Conservation (phyloP, 2,888 invertebrate genomes). For the Synanthedon vespiformis region DNA sequence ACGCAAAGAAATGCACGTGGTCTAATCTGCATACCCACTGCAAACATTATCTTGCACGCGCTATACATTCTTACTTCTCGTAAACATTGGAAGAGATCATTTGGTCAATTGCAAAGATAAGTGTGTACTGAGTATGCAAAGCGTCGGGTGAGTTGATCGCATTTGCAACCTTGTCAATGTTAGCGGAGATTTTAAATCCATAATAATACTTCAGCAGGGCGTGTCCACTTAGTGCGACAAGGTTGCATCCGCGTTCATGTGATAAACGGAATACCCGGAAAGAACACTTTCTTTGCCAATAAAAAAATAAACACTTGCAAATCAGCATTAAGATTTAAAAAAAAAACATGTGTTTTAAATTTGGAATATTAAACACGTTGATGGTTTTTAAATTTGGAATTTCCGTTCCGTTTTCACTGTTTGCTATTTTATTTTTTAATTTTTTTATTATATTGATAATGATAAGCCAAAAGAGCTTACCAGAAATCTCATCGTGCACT, state of each 20-base stretch:
- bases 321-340: not conserved
- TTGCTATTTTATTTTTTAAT: slow-evolving; percentile 6
- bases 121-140: not conserved
- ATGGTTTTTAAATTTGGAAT: slow-evolving; percentile 1
- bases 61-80: not conserved
- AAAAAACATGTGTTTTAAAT: not conserved
- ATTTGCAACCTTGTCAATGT: not conserved
- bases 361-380: not conserved
- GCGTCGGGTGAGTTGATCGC: not conserved
- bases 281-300: not conserved
- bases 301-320: not conserved
- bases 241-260: slow-evolving; percentile 5
- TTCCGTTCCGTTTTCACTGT: slow-evolving; percentile 6
- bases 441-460: slow-evolving; percentile 2
- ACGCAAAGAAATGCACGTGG: not conserved
- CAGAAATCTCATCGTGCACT: slow-evolving; percentile 69
- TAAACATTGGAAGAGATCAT: not conserved
- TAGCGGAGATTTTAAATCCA: too few species aligned
- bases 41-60: not conserved
- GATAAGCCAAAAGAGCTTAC: slow-evolving; percentile 28
- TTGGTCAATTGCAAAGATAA: not conserved
- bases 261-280: slow-evolving; percentile 4
- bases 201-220: not conserved
- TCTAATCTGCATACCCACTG: not conserved
- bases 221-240: slow-evolving; percentile 3